These are phyloP conservation scores for Enteromius argenteus DNA, from an alignment of 2,797 vertebrate species.

Conservation along the genomic window DNA sequence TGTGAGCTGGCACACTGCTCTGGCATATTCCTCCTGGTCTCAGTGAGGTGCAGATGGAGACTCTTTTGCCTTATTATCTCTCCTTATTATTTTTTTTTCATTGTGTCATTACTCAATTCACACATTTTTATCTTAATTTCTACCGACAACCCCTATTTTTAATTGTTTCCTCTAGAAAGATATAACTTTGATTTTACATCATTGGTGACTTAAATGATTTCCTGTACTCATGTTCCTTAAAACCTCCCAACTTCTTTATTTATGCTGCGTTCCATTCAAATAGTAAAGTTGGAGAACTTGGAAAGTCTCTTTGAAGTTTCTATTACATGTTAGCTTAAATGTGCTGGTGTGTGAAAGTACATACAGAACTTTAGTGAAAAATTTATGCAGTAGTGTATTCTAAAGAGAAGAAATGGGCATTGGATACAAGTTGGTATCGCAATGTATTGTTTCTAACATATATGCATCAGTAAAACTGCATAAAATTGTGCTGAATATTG, in stretches of 20 bases:
- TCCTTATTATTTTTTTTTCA: constrained; percentile 64
- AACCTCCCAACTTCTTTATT: background rate
- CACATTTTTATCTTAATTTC: background rate
- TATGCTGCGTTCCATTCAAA: background rate
- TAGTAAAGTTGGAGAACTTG: background rate
- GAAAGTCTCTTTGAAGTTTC: background rate
- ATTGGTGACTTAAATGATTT: background rate
- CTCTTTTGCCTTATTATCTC: constrained; percentile 71
- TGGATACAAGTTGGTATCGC: too few relatives aligned
- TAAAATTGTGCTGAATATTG: background rate
- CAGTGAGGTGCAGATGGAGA: constrained; percentile 76
- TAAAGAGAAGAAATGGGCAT: too few relatives aligned
- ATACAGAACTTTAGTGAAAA: too few relatives aligned
- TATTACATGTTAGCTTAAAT: background rate
- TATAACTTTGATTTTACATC: background rate
- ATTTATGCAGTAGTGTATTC: too few relatives aligned
- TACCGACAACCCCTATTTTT: background rate
- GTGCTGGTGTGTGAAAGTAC: background rate
- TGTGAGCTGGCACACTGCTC: constrained; percentile 83
- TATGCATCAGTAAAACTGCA: too few relatives aligned
- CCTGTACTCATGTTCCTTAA: background rate
- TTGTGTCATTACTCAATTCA: constrained; percentile 12
- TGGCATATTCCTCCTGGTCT: constrained; percentile 76
- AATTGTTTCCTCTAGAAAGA: background rate
- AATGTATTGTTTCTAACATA: too few relatives aligned